phyloP scores from a whole-genome alignment of 2,888 invertebrate genomes.

The Mythimna vitellina region DNA sequence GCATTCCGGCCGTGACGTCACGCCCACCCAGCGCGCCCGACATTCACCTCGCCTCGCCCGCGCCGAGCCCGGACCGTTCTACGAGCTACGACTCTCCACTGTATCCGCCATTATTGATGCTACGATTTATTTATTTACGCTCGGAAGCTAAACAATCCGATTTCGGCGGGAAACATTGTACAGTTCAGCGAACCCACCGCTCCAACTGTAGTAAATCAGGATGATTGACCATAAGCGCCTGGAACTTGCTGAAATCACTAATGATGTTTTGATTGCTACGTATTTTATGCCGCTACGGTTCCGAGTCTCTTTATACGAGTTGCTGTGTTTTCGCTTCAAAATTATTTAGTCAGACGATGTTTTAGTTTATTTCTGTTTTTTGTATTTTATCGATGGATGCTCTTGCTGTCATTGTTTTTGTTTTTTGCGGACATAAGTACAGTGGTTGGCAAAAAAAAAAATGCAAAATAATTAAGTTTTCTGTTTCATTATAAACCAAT shows the following conservation, averaged over 20 bases:
- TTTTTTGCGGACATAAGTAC: slow-evolving; percentile 5
- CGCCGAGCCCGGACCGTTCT: slow-evolving; percentile 74
- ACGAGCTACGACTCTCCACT: slow-evolving; percentile 73
- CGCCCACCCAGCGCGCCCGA: slow-evolving; percentile 89
- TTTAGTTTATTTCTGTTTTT: slow-evolving; percentile 5
- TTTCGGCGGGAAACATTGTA: slow-evolving; percentile 64
- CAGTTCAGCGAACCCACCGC: slow-evolving; percentile 64
- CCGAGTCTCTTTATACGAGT: slow-evolving; percentile 6
- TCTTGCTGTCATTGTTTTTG: slow-evolving; percentile 1
- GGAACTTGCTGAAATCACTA: slow-evolving; percentile 73
- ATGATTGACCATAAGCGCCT: slow-evolving; percentile 71
- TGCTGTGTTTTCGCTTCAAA: not conserved
- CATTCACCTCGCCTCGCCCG: slow-evolving; percentile 84
- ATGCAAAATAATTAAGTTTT: not conserved
- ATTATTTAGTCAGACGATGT: not conserved
- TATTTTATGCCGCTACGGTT: slow-evolving; percentile 57
- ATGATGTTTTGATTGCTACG: slow-evolving; percentile 72
- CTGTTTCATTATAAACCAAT: slow-evolving; percentile 13
- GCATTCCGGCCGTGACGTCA: slow-evolving; percentile 90
- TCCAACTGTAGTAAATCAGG: slow-evolving; percentile 51
- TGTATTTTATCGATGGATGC: not conserved
- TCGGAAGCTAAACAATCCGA: slow-evolving; percentile 73
- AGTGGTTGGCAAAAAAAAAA: slow-evolving; percentile 7
- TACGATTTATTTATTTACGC: slow-evolving; percentile 81
- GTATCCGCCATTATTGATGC: slow-evolving; percentile 83